Evolutionary conservation across 2,113 vertebrate genomes (phyloP).

Genomic region (Trematocara unimaculatum): DNA sequence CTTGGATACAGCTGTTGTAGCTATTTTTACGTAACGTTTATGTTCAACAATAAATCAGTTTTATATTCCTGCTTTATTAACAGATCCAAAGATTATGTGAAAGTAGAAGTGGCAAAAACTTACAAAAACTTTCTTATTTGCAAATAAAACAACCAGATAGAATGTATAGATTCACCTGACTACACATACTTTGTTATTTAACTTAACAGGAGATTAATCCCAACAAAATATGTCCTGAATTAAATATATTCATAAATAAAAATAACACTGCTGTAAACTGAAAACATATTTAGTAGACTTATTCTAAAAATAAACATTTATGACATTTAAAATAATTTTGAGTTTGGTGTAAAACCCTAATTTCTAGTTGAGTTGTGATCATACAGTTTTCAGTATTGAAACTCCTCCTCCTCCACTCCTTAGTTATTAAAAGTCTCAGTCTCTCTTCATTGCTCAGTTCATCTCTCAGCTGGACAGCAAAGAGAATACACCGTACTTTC

Average conservation of each 20-base stretch:
- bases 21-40: fast-evolving
- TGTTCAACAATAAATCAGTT: background rate
- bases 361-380: background rate
- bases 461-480: background rate
- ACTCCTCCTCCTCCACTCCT: background rate
- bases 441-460: background rate
- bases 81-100: background rate
- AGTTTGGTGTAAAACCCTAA: background rate
- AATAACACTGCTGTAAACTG: fast-evolving
- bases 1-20: background rate
- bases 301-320: fast-evolving
- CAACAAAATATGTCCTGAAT: background rate
- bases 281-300: background rate
- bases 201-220: fast-evolving
- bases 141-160: fast-evolving
- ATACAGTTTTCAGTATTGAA: background rate
- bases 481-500: background rate
- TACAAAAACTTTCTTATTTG: background rate
- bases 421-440: fast-evolving
- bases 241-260: background rate
- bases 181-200: background rate
- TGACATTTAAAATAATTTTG: fast-evolving
- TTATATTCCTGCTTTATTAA: background rate
- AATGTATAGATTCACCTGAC: background rate
- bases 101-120: fast-evolving